These are phyloP conservation scores for Drosophila pseudotakahashii DNA, from an alignment of 2,888 invertebrate species.

Conservation along the genomic window DNA sequence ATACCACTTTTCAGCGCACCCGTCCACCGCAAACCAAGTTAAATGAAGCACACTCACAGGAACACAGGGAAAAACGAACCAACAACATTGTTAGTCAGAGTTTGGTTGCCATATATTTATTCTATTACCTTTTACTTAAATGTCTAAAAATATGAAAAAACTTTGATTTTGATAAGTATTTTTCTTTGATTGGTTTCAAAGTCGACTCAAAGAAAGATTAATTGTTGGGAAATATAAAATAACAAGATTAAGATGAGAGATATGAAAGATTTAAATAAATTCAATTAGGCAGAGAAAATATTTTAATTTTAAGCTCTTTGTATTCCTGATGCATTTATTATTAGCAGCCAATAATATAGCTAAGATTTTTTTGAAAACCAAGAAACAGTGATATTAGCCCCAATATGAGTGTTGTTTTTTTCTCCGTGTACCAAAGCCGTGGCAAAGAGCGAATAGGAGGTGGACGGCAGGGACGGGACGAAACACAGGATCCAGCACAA, in stretches of 20 bases:
- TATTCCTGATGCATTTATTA: too few species aligned
- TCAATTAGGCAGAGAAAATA: neutral
- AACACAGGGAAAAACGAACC: conserved; percentile 8
- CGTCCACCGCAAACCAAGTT: conserved; percentile 70
- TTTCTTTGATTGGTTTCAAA: too few species aligned
- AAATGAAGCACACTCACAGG: conserved; percentile 67
- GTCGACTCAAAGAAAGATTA: too few species aligned
- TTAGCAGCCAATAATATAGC: too few species aligned
- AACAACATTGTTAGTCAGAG: neutral
- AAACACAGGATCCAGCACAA: conserved; percentile 8
- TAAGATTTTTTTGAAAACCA: too few species aligned
- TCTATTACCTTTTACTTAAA: neutral
- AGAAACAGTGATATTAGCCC: too few species aligned
- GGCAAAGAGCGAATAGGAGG: conserved; percentile 20
- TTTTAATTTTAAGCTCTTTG: too few species aligned
- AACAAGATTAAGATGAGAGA: neutral
- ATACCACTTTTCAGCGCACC: conserved; percentile 35
- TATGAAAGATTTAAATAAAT: neutral
- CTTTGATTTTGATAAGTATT: too few species aligned
- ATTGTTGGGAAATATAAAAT: too few species aligned
- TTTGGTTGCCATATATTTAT: neutral
- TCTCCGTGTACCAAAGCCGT: conserved; percentile 44
- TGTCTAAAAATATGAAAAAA: too few species aligned
- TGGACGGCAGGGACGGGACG: conserved; percentile 4
- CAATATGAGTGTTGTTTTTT: neutral